These are phyloP conservation scores for Hirtodrosophila duncani DNA, from an alignment of 2,888 invertebrate genomes.

Conservation along the genomic window DNA sequence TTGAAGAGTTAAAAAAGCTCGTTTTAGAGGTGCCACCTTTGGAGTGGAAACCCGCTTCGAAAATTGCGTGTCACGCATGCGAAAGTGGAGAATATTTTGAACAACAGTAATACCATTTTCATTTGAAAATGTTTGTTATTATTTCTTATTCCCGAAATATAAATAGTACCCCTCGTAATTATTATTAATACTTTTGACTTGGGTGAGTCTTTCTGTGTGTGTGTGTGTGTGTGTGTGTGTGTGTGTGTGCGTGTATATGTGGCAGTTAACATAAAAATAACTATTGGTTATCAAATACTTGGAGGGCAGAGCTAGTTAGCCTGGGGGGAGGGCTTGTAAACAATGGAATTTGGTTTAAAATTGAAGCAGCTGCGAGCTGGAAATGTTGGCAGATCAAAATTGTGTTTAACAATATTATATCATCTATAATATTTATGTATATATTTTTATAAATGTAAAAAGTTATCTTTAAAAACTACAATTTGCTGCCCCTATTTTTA, in stretches of 20 bases:
- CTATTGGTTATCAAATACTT: slow-evolving; percentile 44
- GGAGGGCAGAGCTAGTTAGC: slow-evolving; percentile 39
- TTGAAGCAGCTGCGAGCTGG: slow-evolving; percentile 31
- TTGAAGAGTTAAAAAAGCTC: too few species aligned
- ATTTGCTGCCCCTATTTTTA: slow-evolving; percentile 39
- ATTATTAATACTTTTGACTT: too few species aligned
- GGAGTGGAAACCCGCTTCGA: too few species aligned
- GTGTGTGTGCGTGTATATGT: slow-evolving; percentile 23
- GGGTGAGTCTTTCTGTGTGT: too few species aligned
- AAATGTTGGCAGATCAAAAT: slow-evolving; percentile 20
- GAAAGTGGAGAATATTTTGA: too few species aligned
- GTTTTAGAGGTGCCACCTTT: too few species aligned
- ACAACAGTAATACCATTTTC: too few species aligned
- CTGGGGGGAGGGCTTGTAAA: slow-evolving; percentile 11
- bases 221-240: too few species aligned
- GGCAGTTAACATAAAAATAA: slow-evolving; percentile 38
- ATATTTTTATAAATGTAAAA: slow-evolving; percentile 46
- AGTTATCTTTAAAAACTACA: slow-evolving; percentile 20
- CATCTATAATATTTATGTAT: slow-evolving; percentile 10
- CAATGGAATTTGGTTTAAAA: slow-evolving; percentile 18
- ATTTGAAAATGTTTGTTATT: too few species aligned
- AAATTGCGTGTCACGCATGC: too few species aligned
- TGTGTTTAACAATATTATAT: slow-evolving; percentile 22
- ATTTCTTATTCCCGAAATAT: too few species aligned
- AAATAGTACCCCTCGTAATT: too few species aligned